Base-by-base conservation (phyloP, 2,113 vertebrate species). In the Corythaixoides concolor region DNA sequence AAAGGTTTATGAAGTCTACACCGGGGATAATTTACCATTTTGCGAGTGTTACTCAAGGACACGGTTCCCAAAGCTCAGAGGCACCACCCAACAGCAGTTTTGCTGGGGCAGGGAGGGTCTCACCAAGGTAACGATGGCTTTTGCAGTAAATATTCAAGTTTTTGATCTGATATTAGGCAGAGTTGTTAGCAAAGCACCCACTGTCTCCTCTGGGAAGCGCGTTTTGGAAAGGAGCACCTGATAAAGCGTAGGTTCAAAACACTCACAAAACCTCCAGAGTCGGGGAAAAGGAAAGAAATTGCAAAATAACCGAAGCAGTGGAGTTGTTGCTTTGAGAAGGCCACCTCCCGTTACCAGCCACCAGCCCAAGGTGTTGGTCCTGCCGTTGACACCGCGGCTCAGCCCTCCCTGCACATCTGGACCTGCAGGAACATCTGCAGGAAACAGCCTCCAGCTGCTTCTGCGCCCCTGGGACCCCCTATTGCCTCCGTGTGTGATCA, bases 361-460 rank as follows among this genome's bases (percentile, higher is more conserved):
- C 41, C 37, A 67, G 49, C n/a, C 69, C 0, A 6, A 86, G 82
- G 75, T 28, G 37, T 10, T 21, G 28, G 4, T 41, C 16, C 74
- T 47, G 50, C 55, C 32, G 1, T 3, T 64, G 81, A 3, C 16
- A 4, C 37, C 13, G 53, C 0, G 0, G 67, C 39, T 47, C n/a
- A 59, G 56, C 80, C 41, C 52, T 45, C 52, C 1, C 8, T 12
- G 37, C 88, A 92, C 94, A 96, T 62, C 95, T 85, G 89, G 84
- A 81, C 49, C 64, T 70, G 56, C 80, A 91, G 84, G 56, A 90
- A 95, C 84, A 85, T 67, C 93, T 94, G 80, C 84, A 92, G 91
- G 52, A 75, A 90, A 22, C 56, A n/a, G 45, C 84, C 52, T 52
- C 0, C 0, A 33, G 63, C 63, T 41, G 55, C 41, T 62, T 19